A percentile compares a stretch with the other conserved stretches of the same genome.
Conservation (phyloP, 2,113 vertebrate species). For the Barbus barbus region DNA sequence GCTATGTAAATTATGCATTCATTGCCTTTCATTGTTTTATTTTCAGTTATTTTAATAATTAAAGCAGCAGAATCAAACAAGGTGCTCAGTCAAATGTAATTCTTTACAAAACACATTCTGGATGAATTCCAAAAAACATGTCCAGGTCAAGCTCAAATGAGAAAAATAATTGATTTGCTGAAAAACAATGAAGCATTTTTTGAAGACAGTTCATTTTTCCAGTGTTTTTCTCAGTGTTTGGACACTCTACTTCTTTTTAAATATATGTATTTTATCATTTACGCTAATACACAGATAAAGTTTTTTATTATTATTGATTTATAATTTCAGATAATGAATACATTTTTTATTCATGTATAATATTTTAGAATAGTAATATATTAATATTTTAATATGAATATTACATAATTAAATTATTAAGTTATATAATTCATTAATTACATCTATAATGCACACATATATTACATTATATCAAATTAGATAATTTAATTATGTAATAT, state of each 20-base stretch:
- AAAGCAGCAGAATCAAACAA: neutral
- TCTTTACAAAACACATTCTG: neutral
- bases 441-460: too few species aligned
- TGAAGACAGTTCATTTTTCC: neutral
- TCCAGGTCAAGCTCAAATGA: neutral
- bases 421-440: too few species aligned
- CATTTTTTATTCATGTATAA: neutral
- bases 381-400: neutral
- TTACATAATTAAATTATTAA: neutral
- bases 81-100: neutral
- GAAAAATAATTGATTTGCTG: slow-evolving; percentile 6
- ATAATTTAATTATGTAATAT: neutral
- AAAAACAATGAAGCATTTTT: slow-evolving; percentile 1
- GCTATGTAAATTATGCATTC: neutral
- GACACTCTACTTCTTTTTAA: neutral
- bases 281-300: too few species aligned
- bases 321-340: too few species aligned
- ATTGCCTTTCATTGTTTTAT: neutral
- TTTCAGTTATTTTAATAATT: neutral
- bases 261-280: neutral
- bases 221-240: neutral
- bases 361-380: neutral
- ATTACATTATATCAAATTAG: too few species aligned
- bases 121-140: neutral
- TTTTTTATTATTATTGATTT: too few species aligned